phyloP scores from a whole-genome alignment of 2,888 invertebrate genomes.

The Euplagia quadripunctaria region DNA sequence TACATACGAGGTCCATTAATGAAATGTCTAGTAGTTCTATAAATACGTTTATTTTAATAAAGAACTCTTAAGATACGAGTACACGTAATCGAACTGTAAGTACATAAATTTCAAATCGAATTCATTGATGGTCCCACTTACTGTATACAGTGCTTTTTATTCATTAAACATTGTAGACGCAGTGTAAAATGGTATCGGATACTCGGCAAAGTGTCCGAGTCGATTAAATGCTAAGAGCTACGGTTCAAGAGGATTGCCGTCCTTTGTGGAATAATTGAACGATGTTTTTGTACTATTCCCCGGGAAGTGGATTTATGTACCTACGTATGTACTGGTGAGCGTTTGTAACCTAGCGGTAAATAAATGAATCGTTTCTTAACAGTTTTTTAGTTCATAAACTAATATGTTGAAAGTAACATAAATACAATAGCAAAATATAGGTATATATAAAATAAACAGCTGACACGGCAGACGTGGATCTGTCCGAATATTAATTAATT shows the following conservation, averaged over 20 bases:
- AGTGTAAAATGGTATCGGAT: conserved; percentile 20
- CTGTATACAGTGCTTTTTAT: not conserved
- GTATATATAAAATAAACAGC: not conserved
- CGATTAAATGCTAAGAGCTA: conserved; percentile 50
- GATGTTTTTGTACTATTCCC: conserved; percentile 58
- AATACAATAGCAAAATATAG: not conserved
- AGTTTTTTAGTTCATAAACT: conserved; percentile 12
- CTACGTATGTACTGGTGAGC: conserved; percentile 29
- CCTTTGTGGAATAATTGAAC: conserved; percentile 70
- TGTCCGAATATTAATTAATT: too few species aligned
- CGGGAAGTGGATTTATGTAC: conserved; percentile 45
- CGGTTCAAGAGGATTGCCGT: conserved; percentile 74
- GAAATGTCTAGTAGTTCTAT: too few species aligned
- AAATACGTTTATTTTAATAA: too few species aligned
- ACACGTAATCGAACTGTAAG: too few species aligned
- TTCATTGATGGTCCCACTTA: not conserved
- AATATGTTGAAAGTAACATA: not conserved
- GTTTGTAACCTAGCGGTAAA: conserved; percentile 26
- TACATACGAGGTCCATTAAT: too few species aligned
- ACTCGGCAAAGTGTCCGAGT: conserved; percentile 35
- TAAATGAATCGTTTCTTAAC: conserved; percentile 32
- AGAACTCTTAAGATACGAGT: too few species aligned
- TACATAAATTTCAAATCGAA: not conserved
- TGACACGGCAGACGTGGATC: too few species aligned
- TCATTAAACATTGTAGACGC: not conserved